phyloP scores from a whole-genome alignment of 2,113 vertebrate species.

The Hoplias malabaricus region DNA sequence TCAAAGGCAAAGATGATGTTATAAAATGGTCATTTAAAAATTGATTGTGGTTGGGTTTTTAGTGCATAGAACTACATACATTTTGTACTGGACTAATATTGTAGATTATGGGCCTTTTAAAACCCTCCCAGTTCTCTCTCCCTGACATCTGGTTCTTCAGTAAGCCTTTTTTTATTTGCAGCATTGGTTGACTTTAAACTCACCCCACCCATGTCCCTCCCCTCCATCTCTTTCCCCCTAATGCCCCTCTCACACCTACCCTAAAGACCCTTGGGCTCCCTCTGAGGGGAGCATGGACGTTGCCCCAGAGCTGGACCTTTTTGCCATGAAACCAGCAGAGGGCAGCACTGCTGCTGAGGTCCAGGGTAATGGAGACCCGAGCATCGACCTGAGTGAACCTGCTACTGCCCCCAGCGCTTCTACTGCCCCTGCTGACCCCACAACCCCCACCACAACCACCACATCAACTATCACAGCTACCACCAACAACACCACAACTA shows the following conservation, averaged over 20 bases:
- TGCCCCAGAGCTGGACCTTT: slow-evolving; percentile 96
- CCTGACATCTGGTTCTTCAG: slow-evolving; percentile 22
- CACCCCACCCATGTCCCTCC: slow-evolving; percentile 15
- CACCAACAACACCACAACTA: slow-evolving; percentile 55
- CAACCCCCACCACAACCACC: slow-evolving; percentile 81
- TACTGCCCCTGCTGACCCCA: slow-evolving; percentile 77
- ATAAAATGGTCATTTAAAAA: too few species aligned
- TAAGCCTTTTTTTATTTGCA: slow-evolving; percentile 34
- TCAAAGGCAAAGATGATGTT: too few species aligned
- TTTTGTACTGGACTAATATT: too few species aligned
- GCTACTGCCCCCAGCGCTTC: slow-evolving; percentile 69
- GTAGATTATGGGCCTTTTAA: slow-evolving; percentile 6
- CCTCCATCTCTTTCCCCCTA: slow-evolving; percentile 47
- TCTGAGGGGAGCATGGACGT: slow-evolving; percentile 93
- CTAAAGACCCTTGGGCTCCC: slow-evolving; percentile 97
- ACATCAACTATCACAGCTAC: slow-evolving; percentile 81
- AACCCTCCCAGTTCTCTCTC: slow-evolving; percentile 7
- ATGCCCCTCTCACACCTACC: slow-evolving; percentile 67
- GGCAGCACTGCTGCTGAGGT: slow-evolving; percentile 82
- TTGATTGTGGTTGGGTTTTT: too few species aligned
- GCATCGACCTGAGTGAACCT: slow-evolving; percentile 66
- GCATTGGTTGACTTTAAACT: slow-evolving; percentile 56
- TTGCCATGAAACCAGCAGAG: slow-evolving; percentile 95
- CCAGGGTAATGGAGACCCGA: slow-evolving; percentile 76
- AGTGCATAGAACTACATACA: too few species aligned